Evolutionary conservation across 2,113 vertebrate genomes (phyloP).

Genomic region (Tachuris rubrigastra): DNA sequence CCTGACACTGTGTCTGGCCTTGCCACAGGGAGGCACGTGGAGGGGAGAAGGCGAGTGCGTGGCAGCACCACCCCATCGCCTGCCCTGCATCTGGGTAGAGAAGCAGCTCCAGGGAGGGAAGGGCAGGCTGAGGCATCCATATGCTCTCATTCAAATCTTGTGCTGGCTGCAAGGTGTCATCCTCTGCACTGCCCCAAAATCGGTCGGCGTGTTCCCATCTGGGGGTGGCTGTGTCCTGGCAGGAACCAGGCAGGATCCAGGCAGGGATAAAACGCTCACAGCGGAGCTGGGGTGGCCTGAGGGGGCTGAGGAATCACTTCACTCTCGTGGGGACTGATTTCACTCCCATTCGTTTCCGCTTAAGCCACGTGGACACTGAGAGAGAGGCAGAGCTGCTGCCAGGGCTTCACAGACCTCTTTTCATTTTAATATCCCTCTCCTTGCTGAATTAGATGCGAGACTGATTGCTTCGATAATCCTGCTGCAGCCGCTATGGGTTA

Average conservation of each 20-base stretch:
- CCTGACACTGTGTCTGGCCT: neutral
- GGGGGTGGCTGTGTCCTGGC: neutral
- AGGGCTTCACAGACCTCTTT: constrained; percentile 39
- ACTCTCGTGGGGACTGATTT: neutral
- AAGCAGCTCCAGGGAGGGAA: neutral
- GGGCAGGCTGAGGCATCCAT: fast-evolving
- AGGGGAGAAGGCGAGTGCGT: fast-evolving
- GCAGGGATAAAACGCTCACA: neutral
- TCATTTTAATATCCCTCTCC: constrained; percentile 57
- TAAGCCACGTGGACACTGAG: neutral
- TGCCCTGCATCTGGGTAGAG: neutral
- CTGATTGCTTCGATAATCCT: constrained; percentile 60
- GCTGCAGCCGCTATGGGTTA: constrained; percentile 26
- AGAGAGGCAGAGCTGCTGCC: neutral
- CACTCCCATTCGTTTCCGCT: neutral
- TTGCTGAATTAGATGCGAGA: constrained; percentile 47
- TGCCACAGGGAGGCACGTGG: fast-evolving
- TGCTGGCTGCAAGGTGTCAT: neutral
- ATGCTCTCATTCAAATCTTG: neutral
- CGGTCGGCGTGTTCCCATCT: fast-evolving
- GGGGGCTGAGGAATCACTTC: neutral
- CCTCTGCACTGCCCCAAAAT: neutral
- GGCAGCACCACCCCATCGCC: neutral
- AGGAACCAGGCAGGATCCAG: neutral
- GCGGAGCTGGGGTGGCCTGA: neutral